Evolutionary conservation across 2,113 vertebrate genomes (phyloP), one percentile per base, ranked within the genome.

Genomic region (Chloropsis hardwickii): DNA sequence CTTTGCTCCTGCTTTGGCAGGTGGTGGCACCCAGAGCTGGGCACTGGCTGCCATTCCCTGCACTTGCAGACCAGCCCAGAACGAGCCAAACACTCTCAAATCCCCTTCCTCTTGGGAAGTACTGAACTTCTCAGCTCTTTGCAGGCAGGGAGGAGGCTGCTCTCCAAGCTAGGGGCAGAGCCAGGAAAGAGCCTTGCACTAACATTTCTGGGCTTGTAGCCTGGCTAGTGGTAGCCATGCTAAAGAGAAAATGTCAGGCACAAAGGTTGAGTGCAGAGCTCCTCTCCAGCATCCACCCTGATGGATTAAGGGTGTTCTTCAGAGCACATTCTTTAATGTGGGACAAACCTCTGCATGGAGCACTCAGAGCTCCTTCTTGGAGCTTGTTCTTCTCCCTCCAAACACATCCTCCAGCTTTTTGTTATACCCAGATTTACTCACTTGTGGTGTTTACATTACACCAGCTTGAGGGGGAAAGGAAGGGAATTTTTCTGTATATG

Each of bases 361-460:
- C 45, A 28, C 21, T 10, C 51, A 40, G 42, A 73, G 54, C 40
- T 54, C 47, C 73, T 44, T 15, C 28, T 2, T 82, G 73, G 42
- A 23, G 14, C 70, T 71, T 39, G 50, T 70, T 1, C 74, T 71
- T 91, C 66, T 91, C 37, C 50, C 45, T 56, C 37, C 79, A 81
- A 45, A 56, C 24, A 24, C 60, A 83, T 71, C 66, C 44, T 62
- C 33, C 81, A 67, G 73, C 70, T 90, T 86, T 90, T 70, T 73
- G 58, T 61, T 94, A 85, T 65, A 87, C 37, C 78, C 76, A 73
- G 39, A 81, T 93, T 90, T 88, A 62, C 83, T 92, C 90, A 88
- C 81, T 80, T 66, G 85, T 65, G 88, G 21, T 95, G 91, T 96
- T 96, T 97, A 95, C 44, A 72, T 97, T 97, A 92, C 78, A 86